Conservation (phyloP, 35 echinoderm and acorn worm genomes). For the Ophioderma brevispina region DNA sequence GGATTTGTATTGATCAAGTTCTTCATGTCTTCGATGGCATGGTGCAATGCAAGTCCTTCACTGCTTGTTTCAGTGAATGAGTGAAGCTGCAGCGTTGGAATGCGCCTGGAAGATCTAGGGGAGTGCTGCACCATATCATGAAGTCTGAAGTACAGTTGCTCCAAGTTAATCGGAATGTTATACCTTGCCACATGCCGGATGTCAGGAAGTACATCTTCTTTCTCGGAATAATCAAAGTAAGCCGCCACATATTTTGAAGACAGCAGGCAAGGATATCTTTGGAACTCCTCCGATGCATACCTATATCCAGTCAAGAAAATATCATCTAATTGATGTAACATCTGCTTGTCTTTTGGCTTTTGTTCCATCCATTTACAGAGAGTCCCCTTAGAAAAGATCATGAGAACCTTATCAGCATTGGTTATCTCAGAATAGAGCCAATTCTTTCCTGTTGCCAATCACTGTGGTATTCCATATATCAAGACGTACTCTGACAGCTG, state of each 20-base stretch:
- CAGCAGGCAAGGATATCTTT: background rate
- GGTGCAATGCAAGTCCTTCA: background rate
- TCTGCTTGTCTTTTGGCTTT: background rate
- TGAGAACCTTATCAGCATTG: constrained; percentile 15
- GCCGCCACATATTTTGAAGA: background rate
- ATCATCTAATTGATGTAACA: background rate
- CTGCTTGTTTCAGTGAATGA: background rate
- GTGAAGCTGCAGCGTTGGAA: background rate
- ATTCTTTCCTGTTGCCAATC: background rate
- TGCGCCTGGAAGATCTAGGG: background rate
- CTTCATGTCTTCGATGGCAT: constrained; percentile 26
- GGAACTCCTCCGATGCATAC: background rate
- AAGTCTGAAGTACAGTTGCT: constrained; percentile 4
- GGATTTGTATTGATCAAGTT: background rate
- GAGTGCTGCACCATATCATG: background rate
- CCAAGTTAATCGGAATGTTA: background rate
- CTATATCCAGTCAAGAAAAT: constrained; percentile 5
- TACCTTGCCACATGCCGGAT: background rate
- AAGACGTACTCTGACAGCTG: background rate
- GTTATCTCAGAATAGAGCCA: background rate
- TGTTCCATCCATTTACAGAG: background rate
- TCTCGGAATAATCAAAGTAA: background rate
- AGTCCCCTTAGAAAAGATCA: constrained; percentile 22
- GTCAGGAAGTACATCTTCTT: background rate
- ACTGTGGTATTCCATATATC: constrained; percentile 2